Conservation (phyloP, 2,113 vertebrate genomes). For the Climacteris rufus region DNA sequence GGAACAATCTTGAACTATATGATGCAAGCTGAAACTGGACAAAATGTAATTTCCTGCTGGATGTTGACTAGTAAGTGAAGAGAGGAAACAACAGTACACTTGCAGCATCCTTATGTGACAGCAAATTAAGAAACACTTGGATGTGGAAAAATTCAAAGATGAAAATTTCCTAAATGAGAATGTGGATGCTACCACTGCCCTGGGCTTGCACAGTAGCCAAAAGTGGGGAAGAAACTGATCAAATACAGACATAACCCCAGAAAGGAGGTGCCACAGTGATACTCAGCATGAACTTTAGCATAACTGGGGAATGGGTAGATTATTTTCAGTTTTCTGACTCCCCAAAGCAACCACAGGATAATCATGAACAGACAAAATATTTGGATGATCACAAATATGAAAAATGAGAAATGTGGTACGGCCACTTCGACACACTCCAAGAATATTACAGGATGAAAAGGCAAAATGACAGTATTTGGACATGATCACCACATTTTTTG, state of each 20-base stretch:
- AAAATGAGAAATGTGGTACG: slow-evolving; percentile 39
- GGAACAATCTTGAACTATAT: background rate
- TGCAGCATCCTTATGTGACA: background rate
- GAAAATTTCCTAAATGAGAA: background rate
- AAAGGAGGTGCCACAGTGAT: background rate
- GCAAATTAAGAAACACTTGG: background rate
- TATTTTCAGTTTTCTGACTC: slow-evolving; percentile 21
- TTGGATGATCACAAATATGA: slow-evolving; percentile 32
- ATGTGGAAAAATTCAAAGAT: background rate
- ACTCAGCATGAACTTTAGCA: background rate
- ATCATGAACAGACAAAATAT: slow-evolving; percentile 41
- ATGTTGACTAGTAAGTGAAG: background rate
- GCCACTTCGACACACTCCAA: background rate
- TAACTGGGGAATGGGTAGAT: background rate
- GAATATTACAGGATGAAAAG: slow-evolving; percentile 21
- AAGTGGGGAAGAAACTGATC: background rate
- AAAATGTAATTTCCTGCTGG: background rate
- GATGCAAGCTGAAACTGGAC: background rate
- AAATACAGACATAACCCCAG: background rate
- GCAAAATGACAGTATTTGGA: slow-evolving; percentile 22
- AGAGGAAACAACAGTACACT: background rate
- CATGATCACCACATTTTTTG: slow-evolving; percentile 22
- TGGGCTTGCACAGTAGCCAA: background rate
- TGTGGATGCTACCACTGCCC: background rate
- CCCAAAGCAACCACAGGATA: slow-evolving; percentile 45